phyloP scores from a whole-genome alignment of 2,888 invertebrate genomes.

The Drosophila prostipennis region DNA sequence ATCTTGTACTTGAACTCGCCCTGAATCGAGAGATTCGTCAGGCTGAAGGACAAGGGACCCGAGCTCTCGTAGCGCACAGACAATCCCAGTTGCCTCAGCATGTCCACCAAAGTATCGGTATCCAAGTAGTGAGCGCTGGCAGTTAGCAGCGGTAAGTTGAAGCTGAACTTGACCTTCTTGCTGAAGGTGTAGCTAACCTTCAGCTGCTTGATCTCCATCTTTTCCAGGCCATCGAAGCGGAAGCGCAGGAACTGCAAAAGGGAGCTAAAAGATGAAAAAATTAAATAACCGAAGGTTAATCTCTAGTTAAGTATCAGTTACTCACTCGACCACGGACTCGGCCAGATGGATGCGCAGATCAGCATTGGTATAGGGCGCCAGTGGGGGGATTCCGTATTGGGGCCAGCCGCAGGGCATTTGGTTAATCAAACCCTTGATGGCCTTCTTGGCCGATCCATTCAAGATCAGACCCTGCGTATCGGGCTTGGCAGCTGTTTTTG shows the following conservation, averaged over 20 bases:
- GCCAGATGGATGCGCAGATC: constrained; percentile 68
- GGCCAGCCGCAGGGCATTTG: constrained; percentile 82
- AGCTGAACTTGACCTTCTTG: constrained; percentile 76
- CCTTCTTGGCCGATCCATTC: constrained; percentile 75
- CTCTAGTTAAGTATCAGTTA: constrained; percentile 8
- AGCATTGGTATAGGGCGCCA: constrained; percentile 82
- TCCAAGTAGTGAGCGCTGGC: constrained; percentile 65
- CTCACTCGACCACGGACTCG: constrained; percentile 74
- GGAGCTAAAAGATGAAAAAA: constrained; percentile 43
- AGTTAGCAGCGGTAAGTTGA: constrained; percentile 64
- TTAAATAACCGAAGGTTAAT: not conserved
- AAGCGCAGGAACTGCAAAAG: constrained; percentile 73
- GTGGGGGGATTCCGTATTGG: constrained; percentile 75
- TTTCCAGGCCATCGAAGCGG: constrained; percentile 80
- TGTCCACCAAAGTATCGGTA: constrained; percentile 69
- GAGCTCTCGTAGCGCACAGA: constrained; percentile 73
- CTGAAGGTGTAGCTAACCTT: constrained; percentile 76
- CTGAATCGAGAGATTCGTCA: constrained; percentile 72
- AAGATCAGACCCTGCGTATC: constrained; percentile 71
- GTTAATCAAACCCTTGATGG: constrained; percentile 58
- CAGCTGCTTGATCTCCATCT: constrained; percentile 73
- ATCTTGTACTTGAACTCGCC: constrained; percentile 82
- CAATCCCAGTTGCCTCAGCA: constrained; percentile 69
- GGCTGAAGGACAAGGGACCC: constrained; percentile 72
- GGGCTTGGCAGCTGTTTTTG: constrained; percentile 51